These are phyloP conservation scores for Palaemon carinicauda DNA, from an alignment of 1,140 invertebrate genomes.

Conservation along the genomic window DNA sequence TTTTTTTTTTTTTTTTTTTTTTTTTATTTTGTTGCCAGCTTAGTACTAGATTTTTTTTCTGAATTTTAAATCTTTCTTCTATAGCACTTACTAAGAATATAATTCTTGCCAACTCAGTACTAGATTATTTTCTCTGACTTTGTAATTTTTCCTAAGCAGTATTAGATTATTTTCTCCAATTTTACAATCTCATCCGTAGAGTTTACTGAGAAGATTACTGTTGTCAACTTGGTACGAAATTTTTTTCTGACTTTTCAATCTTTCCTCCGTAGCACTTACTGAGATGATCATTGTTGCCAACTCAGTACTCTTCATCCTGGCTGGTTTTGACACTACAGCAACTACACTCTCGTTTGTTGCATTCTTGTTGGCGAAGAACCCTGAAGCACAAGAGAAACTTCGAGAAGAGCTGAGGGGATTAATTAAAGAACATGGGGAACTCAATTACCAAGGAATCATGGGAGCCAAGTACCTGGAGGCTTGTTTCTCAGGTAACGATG, in stretches of 20 bases:
- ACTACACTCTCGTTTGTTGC: conserved; percentile 62
- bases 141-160: too few relatives aligned
- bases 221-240: not conserved
- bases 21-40: too few relatives aligned
- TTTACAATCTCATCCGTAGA: too few relatives aligned
- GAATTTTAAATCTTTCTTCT: too few relatives aligned
- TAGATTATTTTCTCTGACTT: too few relatives aligned
- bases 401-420: conserved; percentile 14
- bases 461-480: conserved; percentile 47
- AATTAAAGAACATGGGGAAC: conserved; percentile 4
- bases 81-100: too few relatives aligned
- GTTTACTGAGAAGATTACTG: too few relatives aligned
- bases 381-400: conserved; percentile 55
- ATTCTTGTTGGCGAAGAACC: conserved; percentile 64
- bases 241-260: not conserved
- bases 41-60: not conserved
- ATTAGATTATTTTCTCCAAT: too few relatives aligned
- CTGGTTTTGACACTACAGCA: conserved; percentile 68
- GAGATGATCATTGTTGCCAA: conserved; percentile 62
- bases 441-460: conserved; percentile 49
- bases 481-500: conserved; percentile 21
- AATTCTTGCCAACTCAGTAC: too few relatives aligned
- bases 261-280: conserved; percentile 7
- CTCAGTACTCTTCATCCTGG: conserved; percentile 62
- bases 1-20: too few relatives aligned